Evolutionary conservation across 2,888 invertebrate species (phyloP).

Genomic region (Nipponacmea schrenckii): DNA sequence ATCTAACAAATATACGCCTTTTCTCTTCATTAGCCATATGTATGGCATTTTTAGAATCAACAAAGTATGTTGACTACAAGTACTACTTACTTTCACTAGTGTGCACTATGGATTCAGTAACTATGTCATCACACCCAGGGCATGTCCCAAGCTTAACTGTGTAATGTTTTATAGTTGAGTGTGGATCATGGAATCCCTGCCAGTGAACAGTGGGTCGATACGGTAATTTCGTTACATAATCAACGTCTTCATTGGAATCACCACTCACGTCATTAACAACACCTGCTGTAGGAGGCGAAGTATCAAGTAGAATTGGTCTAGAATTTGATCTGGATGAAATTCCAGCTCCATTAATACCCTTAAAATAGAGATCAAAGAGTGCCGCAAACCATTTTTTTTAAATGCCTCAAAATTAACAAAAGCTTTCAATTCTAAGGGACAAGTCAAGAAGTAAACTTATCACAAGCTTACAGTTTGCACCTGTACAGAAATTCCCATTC

Average conservation of each 20-base stretch:
- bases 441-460: no score
- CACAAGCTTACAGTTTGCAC: no score
- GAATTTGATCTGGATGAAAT: conserved; percentile 8
- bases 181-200: conserved; percentile 37
- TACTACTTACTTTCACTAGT: no score
- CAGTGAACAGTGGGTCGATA: conserved; percentile 31
- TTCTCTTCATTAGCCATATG: no score
- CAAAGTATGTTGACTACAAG: no score
- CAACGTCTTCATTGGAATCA: not conserved
- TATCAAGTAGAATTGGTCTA: conserved; percentile 16
- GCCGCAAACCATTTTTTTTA: no score
- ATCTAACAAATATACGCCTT: no score
- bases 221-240: not conserved
- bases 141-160: conserved; percentile 35
- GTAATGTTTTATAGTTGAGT: conserved; percentile 34
- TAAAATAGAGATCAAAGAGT: not conserved
- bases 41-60: no score
- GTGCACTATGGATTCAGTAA: no score
- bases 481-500: no score
- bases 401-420: no score
- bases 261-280: conserved; percentile 13
- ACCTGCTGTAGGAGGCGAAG: conserved; percentile 16
- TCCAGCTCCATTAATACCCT: conserved; percentile 20
- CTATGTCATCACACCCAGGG: conserved; percentile 30
- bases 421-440: no score